These are phyloP conservation scores for Ptychobarbus kaznakovi DNA, from an alignment of 2,797 vertebrate species.

Conservation along the genomic window DNA sequence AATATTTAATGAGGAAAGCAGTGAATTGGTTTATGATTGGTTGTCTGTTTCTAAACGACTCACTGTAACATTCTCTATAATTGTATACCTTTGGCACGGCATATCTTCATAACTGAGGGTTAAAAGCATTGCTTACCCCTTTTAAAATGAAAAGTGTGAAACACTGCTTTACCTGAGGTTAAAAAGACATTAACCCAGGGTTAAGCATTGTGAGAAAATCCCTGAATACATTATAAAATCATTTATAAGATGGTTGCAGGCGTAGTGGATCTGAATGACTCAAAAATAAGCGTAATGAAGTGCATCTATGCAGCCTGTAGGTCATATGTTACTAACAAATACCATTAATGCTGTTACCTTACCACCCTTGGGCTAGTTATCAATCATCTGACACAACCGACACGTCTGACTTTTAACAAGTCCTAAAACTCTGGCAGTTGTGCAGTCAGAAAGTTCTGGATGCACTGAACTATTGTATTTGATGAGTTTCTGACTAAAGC, in stretches of 20 bases:
- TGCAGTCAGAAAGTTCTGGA: neutral
- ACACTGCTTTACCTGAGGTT: neutral
- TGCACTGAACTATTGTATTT: neutral
- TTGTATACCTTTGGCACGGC: neutral
- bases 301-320: neutral
- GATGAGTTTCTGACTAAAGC: neutral
- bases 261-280: neutral
- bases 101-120: neutral
- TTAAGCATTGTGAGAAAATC: neutral
- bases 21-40: neutral
- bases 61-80: neutral
- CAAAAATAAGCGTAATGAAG: neutral
- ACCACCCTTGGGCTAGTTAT: neutral
- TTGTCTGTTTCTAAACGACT: neutral
- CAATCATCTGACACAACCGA: neutral
- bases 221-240: neutral
- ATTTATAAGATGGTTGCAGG: neutral
- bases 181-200: neutral
- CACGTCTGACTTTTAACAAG: neutral
- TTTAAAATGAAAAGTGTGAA: constrained; percentile 1
- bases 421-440: too few relatives aligned
- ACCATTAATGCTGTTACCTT: neutral
- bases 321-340: neutral
- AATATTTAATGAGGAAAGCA: neutral
- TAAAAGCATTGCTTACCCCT: neutral